These are phyloP conservation scores for Sinocyclocheilus rhinocerous DNA, from an alignment of 2,113 vertebrate species.

Conservation along the genomic window DNA sequence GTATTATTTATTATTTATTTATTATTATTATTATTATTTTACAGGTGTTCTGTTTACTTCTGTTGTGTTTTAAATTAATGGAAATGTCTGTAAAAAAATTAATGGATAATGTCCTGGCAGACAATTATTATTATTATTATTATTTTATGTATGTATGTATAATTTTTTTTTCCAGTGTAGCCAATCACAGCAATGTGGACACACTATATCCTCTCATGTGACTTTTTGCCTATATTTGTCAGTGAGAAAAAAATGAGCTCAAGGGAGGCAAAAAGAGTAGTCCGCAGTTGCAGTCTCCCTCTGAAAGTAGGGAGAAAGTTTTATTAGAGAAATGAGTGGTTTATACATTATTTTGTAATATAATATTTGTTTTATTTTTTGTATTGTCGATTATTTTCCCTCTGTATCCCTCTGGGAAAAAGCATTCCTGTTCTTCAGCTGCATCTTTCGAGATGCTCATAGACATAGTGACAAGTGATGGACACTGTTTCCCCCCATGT, in stretches of 20 bases:
- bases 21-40: too few relatives aligned
- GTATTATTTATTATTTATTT: too few relatives aligned
- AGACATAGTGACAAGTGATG: background rate
- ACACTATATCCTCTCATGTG: background rate
- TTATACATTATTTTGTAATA: background rate
- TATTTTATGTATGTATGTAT: too few relatives aligned
- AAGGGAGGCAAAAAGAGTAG: background rate
- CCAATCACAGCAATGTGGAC: background rate
- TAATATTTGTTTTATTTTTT: background rate
- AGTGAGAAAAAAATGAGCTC: background rate
- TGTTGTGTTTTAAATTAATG: too few relatives aligned
- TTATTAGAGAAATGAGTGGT: background rate
- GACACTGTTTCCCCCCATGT: background rate
- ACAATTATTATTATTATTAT: too few relatives aligned
- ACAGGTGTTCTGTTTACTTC: too few relatives aligned
- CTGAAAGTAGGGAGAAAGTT: background rate
- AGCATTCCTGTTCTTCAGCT: background rate
- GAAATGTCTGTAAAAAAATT: too few relatives aligned
- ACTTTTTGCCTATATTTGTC: background rate
- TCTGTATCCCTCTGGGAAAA: too few relatives aligned
- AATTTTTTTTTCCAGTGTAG: too few relatives aligned
- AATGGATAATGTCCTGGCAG: too few relatives aligned
- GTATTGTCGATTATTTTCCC: background rate
- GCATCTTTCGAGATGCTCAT: background rate
- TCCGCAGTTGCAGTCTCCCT: background rate